These are phyloP conservation scores for Epizoanthus scotinus DNA, from an alignment of 92 coral and sea anemone genomes.

Conservation along the genomic window DNA sequence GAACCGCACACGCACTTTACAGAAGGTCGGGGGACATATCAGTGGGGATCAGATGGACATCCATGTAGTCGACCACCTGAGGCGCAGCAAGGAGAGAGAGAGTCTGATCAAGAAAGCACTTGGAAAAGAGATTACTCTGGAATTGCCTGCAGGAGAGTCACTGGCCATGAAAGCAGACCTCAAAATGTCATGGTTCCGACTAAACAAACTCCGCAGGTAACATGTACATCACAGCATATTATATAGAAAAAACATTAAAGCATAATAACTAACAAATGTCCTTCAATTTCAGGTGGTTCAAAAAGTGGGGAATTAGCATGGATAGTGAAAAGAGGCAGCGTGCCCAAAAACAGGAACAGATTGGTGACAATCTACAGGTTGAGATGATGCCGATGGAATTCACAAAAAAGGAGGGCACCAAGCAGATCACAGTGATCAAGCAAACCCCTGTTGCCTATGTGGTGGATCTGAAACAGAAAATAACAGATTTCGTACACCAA, in stretches of 20 bases:
- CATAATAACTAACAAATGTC: not conserved
- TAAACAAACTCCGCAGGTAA: constrained; percentile 21
- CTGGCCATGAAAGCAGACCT: constrained; percentile 2
- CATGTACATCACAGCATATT: not conserved
- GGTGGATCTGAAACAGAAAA: not conserved
- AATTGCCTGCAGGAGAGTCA: constrained; percentile 6
- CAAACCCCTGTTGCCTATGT: constrained; percentile 9
- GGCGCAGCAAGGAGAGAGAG: constrained; percentile 15
- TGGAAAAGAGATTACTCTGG: not conserved
- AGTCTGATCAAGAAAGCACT: not conserved
- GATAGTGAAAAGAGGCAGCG: not conserved
- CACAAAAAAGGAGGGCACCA: not conserved
- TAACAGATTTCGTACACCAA: not conserved
- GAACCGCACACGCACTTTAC: not conserved
- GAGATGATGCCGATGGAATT: not conserved
- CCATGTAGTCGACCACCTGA: constrained; percentile 20
- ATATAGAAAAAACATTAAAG: not conserved
- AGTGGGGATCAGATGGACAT: constrained; percentile 26
- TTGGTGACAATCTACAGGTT: not conserved
- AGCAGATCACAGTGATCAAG: not conserved
- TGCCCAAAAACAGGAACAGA: not conserved
- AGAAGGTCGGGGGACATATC: constrained; percentile 1
- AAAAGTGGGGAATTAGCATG: not conserved
- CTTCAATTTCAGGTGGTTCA: not conserved
- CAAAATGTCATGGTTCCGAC: not conserved